Evolutionary conservation across 35 echinoderm and acorn worm species (phyloP).

Genomic region (Heliocidaris erythrogramma): DNA sequence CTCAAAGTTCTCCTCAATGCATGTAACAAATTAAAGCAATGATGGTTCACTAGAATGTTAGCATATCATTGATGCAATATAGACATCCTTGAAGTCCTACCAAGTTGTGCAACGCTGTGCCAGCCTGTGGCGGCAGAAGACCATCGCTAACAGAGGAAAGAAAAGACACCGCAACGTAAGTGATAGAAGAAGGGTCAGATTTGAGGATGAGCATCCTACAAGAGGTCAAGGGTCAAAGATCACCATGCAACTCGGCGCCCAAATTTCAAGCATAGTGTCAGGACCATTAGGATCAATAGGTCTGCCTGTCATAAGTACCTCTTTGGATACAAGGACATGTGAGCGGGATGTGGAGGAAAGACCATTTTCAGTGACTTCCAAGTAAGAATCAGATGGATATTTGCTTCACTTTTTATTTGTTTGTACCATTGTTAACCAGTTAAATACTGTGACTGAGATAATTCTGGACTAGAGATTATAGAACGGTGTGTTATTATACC

Average conservation of each 20-base stretch:
- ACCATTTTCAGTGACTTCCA: neutral
- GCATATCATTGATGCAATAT: neutral
- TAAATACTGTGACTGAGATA: no score
- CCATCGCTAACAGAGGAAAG: constrained; percentile 44
- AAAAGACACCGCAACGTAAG: neutral
- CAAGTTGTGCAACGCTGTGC: constrained; percentile 80
- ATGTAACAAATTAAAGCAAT: neutral
- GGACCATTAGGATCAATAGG: neutral
- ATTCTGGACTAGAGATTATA: no score
- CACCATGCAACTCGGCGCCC: neutral
- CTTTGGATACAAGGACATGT: neutral
- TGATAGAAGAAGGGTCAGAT: neutral
- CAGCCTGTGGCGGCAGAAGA: constrained; percentile 72
- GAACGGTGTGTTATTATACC: no score
- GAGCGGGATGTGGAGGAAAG: neutral
- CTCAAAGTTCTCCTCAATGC: no score
- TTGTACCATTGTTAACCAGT: no score
- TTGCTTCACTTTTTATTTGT: no score
- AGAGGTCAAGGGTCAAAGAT: neutral
- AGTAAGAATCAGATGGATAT: neutral
- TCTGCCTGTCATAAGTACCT: neutral
- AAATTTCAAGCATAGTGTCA: neutral
- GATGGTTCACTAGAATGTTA: neutral
- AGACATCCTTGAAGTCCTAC: constrained; percentile 69
- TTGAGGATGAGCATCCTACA: neutral